Percentiles rank a stretch among this genome's conserved stretches.
Evolutionary conservation across 1,140 invertebrate genomes (phyloP).

Genomic region (Polyergus mexicanus): DNA sequence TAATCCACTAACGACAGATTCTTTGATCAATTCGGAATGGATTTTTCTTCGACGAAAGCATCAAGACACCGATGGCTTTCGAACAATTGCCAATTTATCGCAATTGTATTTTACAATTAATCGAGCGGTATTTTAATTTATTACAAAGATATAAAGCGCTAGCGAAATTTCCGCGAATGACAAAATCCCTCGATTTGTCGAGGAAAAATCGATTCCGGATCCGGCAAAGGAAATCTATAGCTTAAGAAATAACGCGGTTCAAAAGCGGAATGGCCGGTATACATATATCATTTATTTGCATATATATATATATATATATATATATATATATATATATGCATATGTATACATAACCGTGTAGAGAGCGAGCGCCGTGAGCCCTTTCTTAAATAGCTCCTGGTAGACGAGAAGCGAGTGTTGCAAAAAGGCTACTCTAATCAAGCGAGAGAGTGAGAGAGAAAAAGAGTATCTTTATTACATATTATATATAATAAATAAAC

Average conservation of each 20-base stretch:
- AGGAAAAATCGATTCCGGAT: not conserved
- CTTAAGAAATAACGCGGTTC: not conserved
- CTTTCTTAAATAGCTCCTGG: constrained; percentile 64
- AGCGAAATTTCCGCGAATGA: not conserved
- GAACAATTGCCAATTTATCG: not conserved
- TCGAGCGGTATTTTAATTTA: not conserved
- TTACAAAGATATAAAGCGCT: not conserved
- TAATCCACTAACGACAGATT: not conserved
- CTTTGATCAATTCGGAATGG: not conserved
- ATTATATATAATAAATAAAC: constrained; percentile 67
- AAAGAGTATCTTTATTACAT: constrained; percentile 71
- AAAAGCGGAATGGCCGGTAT: not conserved
- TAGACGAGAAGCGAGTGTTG: constrained; percentile 29
- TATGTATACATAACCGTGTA: constrained; percentile 52
- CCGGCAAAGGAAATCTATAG: not conserved
- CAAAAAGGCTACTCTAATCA: constrained; percentile 43
- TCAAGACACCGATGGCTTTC: not conserved
- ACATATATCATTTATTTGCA: constrained; percentile 35
- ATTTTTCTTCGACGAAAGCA: not conserved
- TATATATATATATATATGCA: constrained; percentile 47
- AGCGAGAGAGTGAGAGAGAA: constrained; percentile 39
- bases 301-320: constrained; percentile 61
- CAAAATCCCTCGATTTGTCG: not conserved
- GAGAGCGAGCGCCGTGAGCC: constrained; percentile 47
- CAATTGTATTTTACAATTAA: too few species aligned